Evolutionary conservation across 1,140 invertebrate genomes (phyloP).

Genomic region (Anoplophora glabripennis): DNA sequence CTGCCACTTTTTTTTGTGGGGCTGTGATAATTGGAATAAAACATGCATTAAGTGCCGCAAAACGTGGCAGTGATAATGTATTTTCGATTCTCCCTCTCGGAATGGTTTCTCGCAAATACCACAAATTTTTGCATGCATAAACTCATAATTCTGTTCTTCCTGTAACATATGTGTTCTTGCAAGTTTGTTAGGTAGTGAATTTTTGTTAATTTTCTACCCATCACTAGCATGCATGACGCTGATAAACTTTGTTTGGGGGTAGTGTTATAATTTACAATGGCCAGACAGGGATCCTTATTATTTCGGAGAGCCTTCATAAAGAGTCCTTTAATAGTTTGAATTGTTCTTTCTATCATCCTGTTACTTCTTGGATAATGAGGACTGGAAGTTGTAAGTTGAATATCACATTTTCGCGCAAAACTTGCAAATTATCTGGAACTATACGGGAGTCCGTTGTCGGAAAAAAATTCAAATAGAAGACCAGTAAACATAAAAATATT

Average conservation of each 20-base stretch:
- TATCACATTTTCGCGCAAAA: conserved; percentile 47
- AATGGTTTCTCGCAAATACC: too few relatives aligned
- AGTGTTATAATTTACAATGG: conserved; percentile 15
- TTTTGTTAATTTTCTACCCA: conserved; percentile 17
- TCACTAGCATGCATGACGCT: conserved; percentile 1
- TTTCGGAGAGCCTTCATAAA: too few relatives aligned
- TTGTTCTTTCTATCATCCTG: conserved; percentile 46
- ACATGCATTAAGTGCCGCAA: too few relatives aligned
- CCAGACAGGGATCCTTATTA: conserved; percentile 12
- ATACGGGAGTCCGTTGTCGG: conserved; percentile 52
- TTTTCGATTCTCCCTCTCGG: too few relatives aligned
- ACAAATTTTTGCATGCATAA: too few relatives aligned
- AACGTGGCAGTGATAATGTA: too few relatives aligned
- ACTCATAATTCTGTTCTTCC: too few relatives aligned
- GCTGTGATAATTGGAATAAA: too few relatives aligned
- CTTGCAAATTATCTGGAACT: conserved; percentile 46
- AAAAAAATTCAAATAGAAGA: conserved; percentile 25
- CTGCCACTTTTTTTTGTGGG: too few relatives aligned
- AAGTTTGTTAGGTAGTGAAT: too few relatives aligned
- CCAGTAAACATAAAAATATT: background rate
- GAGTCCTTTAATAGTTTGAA: conserved; percentile 6
- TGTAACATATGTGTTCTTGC: too few relatives aligned
- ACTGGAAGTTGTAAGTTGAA: conserved; percentile 45
- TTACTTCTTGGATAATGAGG: conserved; percentile 49
- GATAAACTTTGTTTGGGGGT: conserved; percentile 15